Evolutionary conservation across 2,113 vertebrate species (phyloP).

Genomic region (Octodon degus): DNA sequence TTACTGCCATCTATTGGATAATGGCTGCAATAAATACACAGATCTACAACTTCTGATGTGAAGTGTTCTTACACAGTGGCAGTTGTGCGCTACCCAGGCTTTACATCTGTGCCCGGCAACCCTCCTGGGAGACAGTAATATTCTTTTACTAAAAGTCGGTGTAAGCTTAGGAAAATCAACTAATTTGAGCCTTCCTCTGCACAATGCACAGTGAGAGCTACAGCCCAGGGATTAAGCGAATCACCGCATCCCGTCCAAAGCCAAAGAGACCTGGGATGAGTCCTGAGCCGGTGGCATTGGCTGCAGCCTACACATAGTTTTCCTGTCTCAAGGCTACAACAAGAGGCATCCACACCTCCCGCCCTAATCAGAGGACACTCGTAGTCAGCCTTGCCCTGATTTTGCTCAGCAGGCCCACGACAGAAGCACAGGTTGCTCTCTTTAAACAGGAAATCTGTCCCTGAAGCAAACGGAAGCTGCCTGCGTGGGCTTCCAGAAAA

Average conservation of each 20-base stretch:
- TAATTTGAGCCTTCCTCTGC: background rate
- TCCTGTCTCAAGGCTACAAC: background rate
- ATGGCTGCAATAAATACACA: background rate
- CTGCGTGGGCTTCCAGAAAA: constrained; percentile 73
- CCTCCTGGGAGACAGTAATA: too few species aligned
- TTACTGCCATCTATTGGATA: constrained; percentile 75
- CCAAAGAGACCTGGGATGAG: background rate
- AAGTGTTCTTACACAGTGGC: background rate
- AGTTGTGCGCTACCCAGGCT: background rate
- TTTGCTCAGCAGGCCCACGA: background rate
- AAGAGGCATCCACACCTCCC: background rate
- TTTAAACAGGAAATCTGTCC: constrained; percentile 60
- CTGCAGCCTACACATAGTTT: background rate
- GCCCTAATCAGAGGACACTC: background rate
- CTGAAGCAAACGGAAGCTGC: constrained; percentile 55
- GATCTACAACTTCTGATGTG: background rate
- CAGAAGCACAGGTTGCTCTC: constrained; percentile 9
- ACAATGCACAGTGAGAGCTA: background rate
- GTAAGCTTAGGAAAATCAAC: background rate
- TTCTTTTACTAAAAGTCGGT: background rate
- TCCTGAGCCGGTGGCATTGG: background rate
- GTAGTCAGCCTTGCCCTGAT: background rate
- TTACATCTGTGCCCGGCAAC: background rate
- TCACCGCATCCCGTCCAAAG: background rate
- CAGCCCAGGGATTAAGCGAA: background rate